phyloP scores from a whole-genome alignment of 1,140 invertebrate species.

The Stenopsyche tienmushanensis region DNA sequence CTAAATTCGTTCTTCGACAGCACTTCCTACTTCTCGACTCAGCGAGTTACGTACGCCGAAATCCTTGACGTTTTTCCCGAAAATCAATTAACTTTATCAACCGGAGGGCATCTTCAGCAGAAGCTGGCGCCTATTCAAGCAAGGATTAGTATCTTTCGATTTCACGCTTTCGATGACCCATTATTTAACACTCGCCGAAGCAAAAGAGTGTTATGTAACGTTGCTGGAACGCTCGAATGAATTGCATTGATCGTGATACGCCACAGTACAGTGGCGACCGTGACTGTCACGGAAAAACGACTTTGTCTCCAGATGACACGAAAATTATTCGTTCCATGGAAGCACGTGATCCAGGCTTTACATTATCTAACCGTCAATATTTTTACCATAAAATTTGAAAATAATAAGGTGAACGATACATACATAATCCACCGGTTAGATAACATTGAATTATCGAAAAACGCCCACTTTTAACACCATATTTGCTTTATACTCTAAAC shows the following conservation, averaged over 20 bases:
- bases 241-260: constrained; percentile 1
- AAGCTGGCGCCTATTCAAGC: neutral
- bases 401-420: neutral
- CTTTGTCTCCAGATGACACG: constrained; percentile 14
- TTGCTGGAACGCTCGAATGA: neutral
- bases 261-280: neutral
- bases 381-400: neutral
- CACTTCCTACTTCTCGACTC: neutral
- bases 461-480: neutral
- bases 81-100: neutral
- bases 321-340: constrained; percentile 5
- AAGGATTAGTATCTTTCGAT: neutral
- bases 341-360: neutral
- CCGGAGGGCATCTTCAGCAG: neutral
- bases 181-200: no score
- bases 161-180: no score
- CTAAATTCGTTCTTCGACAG: no score
- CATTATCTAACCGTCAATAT: neutral
- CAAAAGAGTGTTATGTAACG: neutral
- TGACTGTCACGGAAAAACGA: constrained; percentile 10
- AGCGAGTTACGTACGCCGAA: neutral
- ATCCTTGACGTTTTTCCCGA: neutral
- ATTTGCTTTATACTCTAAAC: neutral
- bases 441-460: neutral
- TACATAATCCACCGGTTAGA: neutral